Base-by-base conservation (phyloP, 2,113 vertebrate species). In the Syngnathus floridae region DNA sequence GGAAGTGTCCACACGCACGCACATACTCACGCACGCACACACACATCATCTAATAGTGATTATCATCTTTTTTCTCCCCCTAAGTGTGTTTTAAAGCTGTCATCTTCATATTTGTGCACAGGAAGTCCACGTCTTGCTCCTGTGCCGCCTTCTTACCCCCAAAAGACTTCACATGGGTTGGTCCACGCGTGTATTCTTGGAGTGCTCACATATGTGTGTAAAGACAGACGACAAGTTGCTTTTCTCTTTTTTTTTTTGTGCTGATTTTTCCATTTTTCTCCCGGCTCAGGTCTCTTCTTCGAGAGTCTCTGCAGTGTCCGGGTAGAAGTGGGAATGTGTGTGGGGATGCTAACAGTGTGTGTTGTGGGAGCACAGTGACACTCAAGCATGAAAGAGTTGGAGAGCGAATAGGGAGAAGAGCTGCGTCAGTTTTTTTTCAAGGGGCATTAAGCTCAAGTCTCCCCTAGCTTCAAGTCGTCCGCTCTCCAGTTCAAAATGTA, bases 341-440 rank as follows among this genome's bases (percentile, higher is more conserved):
- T 69, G 71, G 72, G 54, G 54, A 16, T 35, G 54, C 10, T 26
- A 7, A 61, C 1, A 12, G 36, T 43, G 36, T 11, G 76, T 74
- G 67, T 77, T 22, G 38, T 61, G 40, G 16, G 54, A 54, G 79
- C 82, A 85, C 83, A 69, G 76, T 78, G 73, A 86, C 75, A 73
- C 64, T 65, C 69, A 81, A 71, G 72, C 36, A 56, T 78, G 70
- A 67, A 66, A 67, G 69, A 71, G 60, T 49, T 57, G 62, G 62
- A 72, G 70, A 66, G 69, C 78, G 70, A 74, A 66, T 55, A 19
- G 70, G 77, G 82, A 74, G 76, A 79, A 71, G 73, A 62, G 26
- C 26, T 60, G 66, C 54, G 76, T 83, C 17, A 77, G 54, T 84
- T 75, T 78, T 83, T 74, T 63, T 65, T 55, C 69, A 48, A 61